phyloP scores from a whole-genome alignment of 92 coral and sea anemone species.

The Epizoanthus stellaris region DNA sequence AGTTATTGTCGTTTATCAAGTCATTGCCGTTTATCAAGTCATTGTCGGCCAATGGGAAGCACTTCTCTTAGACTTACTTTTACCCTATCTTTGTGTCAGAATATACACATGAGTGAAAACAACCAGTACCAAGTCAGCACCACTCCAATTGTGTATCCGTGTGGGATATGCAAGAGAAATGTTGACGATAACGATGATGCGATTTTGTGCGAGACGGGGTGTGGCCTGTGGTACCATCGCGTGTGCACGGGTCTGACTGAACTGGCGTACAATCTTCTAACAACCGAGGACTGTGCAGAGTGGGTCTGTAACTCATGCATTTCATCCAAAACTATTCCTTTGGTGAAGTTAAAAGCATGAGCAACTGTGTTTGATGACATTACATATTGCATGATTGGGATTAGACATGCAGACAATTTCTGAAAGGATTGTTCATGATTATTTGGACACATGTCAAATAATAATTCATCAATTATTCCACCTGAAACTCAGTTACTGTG shows the following conservation, averaged over 20 bases:
- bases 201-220: conserved; percentile 96
- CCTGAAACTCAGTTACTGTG: too few species aligned
- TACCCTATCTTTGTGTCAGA: not conserved
- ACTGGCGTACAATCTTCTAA: conserved; percentile 85
- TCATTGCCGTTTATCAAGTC: too few species aligned
- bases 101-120: conserved; percentile 15
- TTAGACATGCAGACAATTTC: too few species aligned
- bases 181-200: conserved; percentile 98
- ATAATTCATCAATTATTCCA: too few species aligned
- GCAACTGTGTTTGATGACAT: not conserved
- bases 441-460: too few species aligned
- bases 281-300: conserved; percentile 92
- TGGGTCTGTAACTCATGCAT: conserved; percentile 98
- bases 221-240: conserved; percentile 97
- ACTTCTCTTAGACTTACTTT: not conserved
- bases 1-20: too few species aligned
- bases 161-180: conserved; percentile 95
- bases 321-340: conserved; percentile 88
- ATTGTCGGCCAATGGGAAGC: too few species aligned
- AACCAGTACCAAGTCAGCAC: conserved; percentile 24
- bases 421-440: too few species aligned
- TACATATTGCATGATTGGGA: too few species aligned
- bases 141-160: conserved; percentile 73
- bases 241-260: conserved; percentile 96
- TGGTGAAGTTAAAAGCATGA: conserved; percentile 85